A percentile compares a stretch with the other conserved stretches of the same genome.
Conservation (phyloP, 92 coral and sea anemone genomes). For the Porites divaricata region DNA sequence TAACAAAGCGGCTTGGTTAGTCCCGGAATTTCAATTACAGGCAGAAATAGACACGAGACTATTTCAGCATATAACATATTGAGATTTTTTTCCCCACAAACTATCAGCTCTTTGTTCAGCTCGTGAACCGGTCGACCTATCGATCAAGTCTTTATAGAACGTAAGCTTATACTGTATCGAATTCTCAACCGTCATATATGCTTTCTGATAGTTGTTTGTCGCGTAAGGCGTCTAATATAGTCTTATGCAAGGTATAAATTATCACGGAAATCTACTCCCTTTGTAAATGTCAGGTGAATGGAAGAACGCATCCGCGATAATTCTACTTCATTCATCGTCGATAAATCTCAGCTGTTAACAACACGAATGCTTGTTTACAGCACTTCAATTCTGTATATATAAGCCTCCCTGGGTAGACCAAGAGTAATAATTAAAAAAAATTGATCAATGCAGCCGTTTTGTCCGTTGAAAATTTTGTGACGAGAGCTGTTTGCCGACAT, state of each 20-base stretch:
- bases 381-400: background rate
- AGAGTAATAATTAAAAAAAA: background rate
- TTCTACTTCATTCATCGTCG: background rate
- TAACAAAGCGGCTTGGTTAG: no score
- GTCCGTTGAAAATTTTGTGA: background rate
- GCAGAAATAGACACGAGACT: no score
- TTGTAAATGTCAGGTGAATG: background rate
- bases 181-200: no score
- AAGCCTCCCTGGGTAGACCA: background rate
- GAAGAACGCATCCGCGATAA: background rate
- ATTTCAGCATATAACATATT: no score
- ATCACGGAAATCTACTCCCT: background rate
- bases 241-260: background rate
- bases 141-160: no score
- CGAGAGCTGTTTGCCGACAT: slow-evolving; percentile 9
- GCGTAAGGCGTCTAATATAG: background rate
- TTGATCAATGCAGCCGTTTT: background rate
- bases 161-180: no score
- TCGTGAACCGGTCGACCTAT: no score
- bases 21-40: no score
- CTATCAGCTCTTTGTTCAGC: no score
- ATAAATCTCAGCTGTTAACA: background rate
- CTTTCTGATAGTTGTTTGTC: background rate
- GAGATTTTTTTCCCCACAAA: no score
- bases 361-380: background rate